Evolutionary conservation across 2,888 invertebrate species (phyloP).

Genomic region (Orthosia incerta): DNA sequence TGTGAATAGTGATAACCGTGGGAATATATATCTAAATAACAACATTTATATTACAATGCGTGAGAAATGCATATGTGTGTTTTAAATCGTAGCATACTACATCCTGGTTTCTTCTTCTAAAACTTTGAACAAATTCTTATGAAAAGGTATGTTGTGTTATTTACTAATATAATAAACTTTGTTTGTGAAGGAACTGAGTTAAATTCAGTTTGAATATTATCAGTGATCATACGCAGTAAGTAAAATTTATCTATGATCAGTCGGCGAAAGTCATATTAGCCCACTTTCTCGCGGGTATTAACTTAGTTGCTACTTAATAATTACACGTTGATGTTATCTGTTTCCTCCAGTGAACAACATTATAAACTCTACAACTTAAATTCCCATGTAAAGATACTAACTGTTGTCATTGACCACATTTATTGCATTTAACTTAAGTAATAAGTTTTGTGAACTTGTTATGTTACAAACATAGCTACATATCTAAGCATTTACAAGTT

Average conservation of each 20-base stretch:
- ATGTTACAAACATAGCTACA: slow-evolving; percentile 2
- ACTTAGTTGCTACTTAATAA: slow-evolving; percentile 40
- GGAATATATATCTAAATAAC: slow-evolving; percentile 76
- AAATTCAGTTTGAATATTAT: slow-evolving; percentile 12
- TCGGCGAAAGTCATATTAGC: slow-evolving; percentile 68
- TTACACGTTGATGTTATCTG: slow-evolving; percentile 43
- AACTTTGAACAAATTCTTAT: slow-evolving; percentile 65
- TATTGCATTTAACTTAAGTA: neutral
- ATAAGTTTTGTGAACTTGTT: slow-evolving; percentile 19
- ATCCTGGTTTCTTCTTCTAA: slow-evolving; percentile 69
- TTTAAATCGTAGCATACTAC: slow-evolving; percentile 67
- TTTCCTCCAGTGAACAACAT: slow-evolving; percentile 18
- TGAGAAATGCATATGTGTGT: slow-evolving; percentile 75
- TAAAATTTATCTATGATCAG: slow-evolving; percentile 21
- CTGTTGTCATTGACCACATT: neutral
- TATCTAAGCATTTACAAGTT: too few species aligned
- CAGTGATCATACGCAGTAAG: slow-evolving; percentile 4
- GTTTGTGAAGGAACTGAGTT: slow-evolving; percentile 38
- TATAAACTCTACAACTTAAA: slow-evolving; percentile 6
- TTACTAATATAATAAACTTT: slow-evolving; percentile 51
- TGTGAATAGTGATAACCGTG: slow-evolving; percentile 84
- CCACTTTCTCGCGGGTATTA: slow-evolving; percentile 70
- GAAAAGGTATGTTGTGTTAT: slow-evolving; percentile 73
- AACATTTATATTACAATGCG: slow-evolving; percentile 79
- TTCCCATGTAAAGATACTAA: neutral